Percentiles rank a stretch among this genome's conserved stretches.
phyloP scores from a whole-genome alignment of 2,113 vertebrate species.

The Spilogale gracilis region DNA sequence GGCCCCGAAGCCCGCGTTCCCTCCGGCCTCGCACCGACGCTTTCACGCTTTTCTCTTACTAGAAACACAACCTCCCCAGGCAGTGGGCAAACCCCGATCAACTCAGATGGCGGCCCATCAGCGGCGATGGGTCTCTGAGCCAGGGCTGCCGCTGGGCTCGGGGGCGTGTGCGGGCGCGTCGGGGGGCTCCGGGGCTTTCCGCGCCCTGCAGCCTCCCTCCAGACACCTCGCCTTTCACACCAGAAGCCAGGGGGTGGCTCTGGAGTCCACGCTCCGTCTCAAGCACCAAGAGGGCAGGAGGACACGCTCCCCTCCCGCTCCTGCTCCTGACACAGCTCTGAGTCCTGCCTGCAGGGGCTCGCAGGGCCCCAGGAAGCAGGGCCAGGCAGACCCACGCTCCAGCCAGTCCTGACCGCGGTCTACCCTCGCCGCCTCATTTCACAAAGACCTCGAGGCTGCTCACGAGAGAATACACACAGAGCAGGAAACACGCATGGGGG shows the following conservation, averaged over 20 bases:
- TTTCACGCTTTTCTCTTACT: background rate
- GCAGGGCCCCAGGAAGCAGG: background rate
- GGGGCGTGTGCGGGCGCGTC: background rate
- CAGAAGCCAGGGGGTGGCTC: background rate
- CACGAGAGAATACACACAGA: background rate
- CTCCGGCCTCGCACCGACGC: background rate
- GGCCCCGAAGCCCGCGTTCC: background rate
- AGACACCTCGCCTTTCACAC: background rate
- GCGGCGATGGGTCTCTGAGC: background rate
- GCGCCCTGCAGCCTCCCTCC: background rate
- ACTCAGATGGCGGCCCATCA: background rate
- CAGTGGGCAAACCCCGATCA: too few relatives aligned
- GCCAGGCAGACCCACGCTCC: background rate
- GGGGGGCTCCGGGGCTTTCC: background rate
- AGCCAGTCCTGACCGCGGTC: background rate
- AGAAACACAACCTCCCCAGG: background rate
- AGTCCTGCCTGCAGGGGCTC: too few relatives aligned
- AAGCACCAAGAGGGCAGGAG: too few relatives aligned
- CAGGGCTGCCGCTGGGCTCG: background rate
- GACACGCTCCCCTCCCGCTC: too few relatives aligned
- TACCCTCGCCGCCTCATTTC: background rate
- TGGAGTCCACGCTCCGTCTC: background rate
- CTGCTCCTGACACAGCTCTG: too few relatives aligned
- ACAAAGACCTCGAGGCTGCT: background rate
- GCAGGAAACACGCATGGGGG: background rate